Conservation (phyloP, 2,797 vertebrate species). For the Gambusia yucatana region DNA sequence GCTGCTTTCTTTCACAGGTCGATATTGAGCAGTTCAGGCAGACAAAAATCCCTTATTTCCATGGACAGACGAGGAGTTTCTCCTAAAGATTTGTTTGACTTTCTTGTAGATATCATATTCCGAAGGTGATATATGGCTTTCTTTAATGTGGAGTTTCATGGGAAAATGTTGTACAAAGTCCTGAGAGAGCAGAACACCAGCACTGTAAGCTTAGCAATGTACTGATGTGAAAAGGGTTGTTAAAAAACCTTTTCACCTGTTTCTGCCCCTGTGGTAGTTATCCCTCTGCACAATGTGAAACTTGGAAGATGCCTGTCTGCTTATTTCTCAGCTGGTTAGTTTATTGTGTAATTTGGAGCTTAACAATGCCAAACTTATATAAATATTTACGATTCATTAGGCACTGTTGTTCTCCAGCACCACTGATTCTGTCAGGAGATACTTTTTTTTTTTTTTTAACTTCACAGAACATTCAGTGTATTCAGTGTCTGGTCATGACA, state of each 20-base stretch:
- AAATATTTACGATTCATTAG: background rate
- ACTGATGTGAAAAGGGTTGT: background rate
- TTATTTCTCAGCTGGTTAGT: background rate
- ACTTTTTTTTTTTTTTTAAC: background rate
- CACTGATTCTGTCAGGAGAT: background rate
- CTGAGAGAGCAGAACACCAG: background rate
- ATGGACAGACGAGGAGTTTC: slow-evolving; percentile 24
- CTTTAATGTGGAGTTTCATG: background rate
- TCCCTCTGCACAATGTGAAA: slow-evolving; percentile 2
- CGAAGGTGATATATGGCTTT: slow-evolving; percentile 7
- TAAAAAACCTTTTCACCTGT: background rate
- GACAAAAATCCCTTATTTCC: slow-evolving; percentile 14
- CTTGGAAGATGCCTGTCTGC: background rate
- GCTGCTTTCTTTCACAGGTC: slow-evolving; percentile 68
- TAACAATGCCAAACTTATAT: background rate
- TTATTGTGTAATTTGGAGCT: background rate
- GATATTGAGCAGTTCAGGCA: slow-evolving; percentile 68
- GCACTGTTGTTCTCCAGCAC: background rate
- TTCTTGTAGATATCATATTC: slow-evolving; percentile 36
- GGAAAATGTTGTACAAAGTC: background rate
- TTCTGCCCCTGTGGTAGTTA: background rate
- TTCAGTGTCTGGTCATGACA: background rate
- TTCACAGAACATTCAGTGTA: background rate
- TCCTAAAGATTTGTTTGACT: slow-evolving; percentile 32
- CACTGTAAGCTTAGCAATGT: background rate